A percentile compares a stretch with the other conserved stretches of the same genome.
Conservation (phyloP, 2,113 vertebrate species). For the Pterophyllum scalare region DNA sequence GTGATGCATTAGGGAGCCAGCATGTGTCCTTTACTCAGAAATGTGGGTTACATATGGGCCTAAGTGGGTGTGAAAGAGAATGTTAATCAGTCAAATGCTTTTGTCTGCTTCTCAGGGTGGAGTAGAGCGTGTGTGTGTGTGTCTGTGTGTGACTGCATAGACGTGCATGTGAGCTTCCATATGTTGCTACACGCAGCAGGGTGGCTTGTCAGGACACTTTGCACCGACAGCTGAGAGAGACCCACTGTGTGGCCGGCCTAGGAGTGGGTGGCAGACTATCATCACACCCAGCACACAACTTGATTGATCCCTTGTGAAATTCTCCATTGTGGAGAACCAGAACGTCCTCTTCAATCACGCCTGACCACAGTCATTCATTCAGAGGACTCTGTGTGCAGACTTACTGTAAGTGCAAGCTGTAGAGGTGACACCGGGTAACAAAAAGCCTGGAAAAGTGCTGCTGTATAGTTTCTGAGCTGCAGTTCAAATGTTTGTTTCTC, state of each 20-base stretch:
- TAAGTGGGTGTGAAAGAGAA: constrained; percentile 64
- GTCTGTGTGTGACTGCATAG: not conserved
- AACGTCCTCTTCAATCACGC: constrained; percentile 45
- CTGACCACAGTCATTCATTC: constrained; percentile 31
- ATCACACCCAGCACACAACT: constrained; percentile 4
- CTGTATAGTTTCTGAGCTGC: constrained; percentile 34
- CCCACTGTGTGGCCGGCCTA: constrained; percentile 25
- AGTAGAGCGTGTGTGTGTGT: not conserved
- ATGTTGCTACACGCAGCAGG: constrained; percentile 46
- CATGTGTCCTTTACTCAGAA: constrained; percentile 23
- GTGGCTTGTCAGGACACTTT: constrained; percentile 46
- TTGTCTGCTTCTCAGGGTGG: constrained; percentile 34
- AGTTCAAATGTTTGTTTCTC: constrained; percentile 68
- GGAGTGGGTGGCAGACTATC: constrained; percentile 27
- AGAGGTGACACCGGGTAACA: not conserved
- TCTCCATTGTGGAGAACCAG: constrained; percentile 44
- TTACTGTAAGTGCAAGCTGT: constrained; percentile 26
- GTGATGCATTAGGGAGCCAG: constrained; percentile 36
- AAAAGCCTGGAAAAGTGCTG: constrained; percentile 39
- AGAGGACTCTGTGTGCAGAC: constrained; percentile 24
- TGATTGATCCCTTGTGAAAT: constrained; percentile 32
- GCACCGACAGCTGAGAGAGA: constrained; percentile 50
- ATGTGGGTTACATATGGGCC: constrained; percentile 53
- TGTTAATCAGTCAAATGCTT: constrained; percentile 57
- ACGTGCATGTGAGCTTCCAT: constrained; percentile 27